phyloP scores from a whole-genome alignment of 2,113 vertebrate species.

The Cyprinodon tularosa region DNA sequence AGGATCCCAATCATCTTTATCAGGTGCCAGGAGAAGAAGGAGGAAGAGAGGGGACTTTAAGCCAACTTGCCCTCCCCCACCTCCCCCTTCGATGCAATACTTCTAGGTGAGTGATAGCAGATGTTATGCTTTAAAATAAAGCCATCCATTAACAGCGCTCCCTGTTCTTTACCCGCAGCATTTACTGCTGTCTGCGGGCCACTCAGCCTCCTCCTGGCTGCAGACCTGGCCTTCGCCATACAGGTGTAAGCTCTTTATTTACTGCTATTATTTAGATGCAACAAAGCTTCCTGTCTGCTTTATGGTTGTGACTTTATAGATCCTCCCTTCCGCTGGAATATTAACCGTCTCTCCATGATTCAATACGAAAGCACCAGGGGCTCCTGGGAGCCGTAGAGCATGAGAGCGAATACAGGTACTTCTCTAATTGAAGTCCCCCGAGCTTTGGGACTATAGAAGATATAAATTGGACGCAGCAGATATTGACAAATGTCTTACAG shows the following conservation, averaged over 20 bases:
- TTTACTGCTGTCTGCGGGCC: conserved; percentile 85
- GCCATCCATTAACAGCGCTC: conserved; percentile 94
- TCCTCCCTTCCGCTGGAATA: conserved; percentile 66
- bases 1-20: conserved; percentile 80
- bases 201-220: conserved; percentile 33
- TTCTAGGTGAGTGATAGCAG: conserved; percentile 94
- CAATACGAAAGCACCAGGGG: conserved; percentile 55
- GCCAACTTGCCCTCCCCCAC: conserved; percentile 84
- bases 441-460: conserved; percentile 34
- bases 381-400: conserved; percentile 68
- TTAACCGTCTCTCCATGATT: conserved; percentile 73
- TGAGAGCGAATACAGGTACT: conserved; percentile 69
- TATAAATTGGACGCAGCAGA: conserved; percentile 67
- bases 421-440: conserved; percentile 76
- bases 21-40: conserved; percentile 75
- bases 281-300: conserved; percentile 61
- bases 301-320: conserved; percentile 72
- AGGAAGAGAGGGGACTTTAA: conserved; percentile 72
- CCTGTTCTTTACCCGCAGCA: conserved; percentile 83
- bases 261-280: conserved; percentile 78
- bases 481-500: conserved; percentile 70
- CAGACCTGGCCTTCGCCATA: conserved; percentile 78
- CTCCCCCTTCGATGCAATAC: conserved; percentile 79
- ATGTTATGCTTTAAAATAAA: conserved; percentile 96
- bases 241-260: conserved; percentile 95